Base-by-base conservation (phyloP, 2,888 invertebrate species). In the Deilephila porcellus region DNA sequence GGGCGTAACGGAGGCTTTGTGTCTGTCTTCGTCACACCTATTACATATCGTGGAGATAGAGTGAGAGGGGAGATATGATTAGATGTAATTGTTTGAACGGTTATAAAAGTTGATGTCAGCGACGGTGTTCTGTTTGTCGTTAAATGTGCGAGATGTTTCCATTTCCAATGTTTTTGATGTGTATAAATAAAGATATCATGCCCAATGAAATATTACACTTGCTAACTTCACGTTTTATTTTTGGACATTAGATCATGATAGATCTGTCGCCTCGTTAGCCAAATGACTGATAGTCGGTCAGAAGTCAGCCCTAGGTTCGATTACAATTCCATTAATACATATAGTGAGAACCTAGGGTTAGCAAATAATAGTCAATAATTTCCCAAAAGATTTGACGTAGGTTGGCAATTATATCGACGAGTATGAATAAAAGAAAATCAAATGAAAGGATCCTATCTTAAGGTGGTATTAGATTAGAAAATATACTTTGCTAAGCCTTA, bases 81-180 rank as follows among this genome's bases (percentile, higher is more conserved):
- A 92, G 92, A 91, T 89, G 92, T 94, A 94, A 94, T 94, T 94
- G 94, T 93, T 93, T 91, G 92, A 93, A 93, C 89, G 93, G 93
- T 92, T 93, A 93, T 94, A 94, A 94, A 94, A 94, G 91, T 92
- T 90, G 92, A 92, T 94, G 94, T 92, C 90, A 89, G 89, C 88
- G 90, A 88, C 92, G 88, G 90, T 91, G 89, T 91, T 92, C 93
- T 91, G 92, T 93, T 92, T 93, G 93, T 93, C 93, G 91, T 94
- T 91, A 93, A 93, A 90, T 82, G 83, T 52, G 86, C 86, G 90
- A 90, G 91, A 91, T 90, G 91, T 88, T 90, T 88, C 86, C 88
- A 89, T 87, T 88, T 86, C 82, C 82, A 85, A 81, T 79, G 83
- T 67, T 67, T 62, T 52, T 67, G 52, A 67, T 67, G 67, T 25